Conservation (phyloP, 2,113 vertebrate species). For the Chaenocephalus aceratus region DNA sequence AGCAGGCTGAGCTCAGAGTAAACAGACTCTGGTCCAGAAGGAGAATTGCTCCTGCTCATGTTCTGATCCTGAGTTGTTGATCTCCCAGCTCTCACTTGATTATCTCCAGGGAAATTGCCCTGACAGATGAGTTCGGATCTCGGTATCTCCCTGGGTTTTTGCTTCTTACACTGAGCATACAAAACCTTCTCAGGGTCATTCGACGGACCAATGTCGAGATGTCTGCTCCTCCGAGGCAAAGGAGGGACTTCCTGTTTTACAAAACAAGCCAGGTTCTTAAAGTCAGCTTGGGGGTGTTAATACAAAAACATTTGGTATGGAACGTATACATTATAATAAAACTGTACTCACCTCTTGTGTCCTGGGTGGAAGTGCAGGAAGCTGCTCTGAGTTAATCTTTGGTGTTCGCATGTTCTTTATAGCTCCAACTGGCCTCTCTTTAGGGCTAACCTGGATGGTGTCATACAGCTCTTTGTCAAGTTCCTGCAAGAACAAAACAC, state of each 20-base stretch:
- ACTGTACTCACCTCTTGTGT: conserved; percentile 37
- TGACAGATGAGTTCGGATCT: conserved; percentile 32
- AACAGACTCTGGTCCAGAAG: conserved; percentile 9
- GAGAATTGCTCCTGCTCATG: conserved; percentile 19
- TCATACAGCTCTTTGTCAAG: conserved; percentile 80
- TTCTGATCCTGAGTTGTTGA: conserved; percentile 16
- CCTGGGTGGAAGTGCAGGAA: conserved; percentile 59
- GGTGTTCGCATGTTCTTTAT: conserved; percentile 49
- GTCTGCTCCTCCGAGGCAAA: conserved; percentile 72
- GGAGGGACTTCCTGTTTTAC: conserved; percentile 71
- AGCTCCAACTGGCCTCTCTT: conserved; percentile 53
- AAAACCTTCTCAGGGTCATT: conserved; percentile 47
- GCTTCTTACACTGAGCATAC: conserved; percentile 80
- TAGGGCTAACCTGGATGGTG: conserved; percentile 69
- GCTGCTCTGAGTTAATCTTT: conserved; percentile 32
- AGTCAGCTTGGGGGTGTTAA: background rate
- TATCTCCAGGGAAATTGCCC: conserved; percentile 8
- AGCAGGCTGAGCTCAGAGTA: conserved; percentile 73
- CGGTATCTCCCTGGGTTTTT: conserved; percentile 15
- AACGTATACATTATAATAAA: background rate
- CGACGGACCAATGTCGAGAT: conserved; percentile 33
- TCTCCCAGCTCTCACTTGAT: conserved; percentile 7
- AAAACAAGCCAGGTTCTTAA: conserved; percentile 13
- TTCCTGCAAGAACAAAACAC: conserved; percentile 62
- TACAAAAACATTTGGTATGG: background rate